Conservation (phyloP, 92 coral and sea anemone species). For the Phenganax subtilis region DNA sequence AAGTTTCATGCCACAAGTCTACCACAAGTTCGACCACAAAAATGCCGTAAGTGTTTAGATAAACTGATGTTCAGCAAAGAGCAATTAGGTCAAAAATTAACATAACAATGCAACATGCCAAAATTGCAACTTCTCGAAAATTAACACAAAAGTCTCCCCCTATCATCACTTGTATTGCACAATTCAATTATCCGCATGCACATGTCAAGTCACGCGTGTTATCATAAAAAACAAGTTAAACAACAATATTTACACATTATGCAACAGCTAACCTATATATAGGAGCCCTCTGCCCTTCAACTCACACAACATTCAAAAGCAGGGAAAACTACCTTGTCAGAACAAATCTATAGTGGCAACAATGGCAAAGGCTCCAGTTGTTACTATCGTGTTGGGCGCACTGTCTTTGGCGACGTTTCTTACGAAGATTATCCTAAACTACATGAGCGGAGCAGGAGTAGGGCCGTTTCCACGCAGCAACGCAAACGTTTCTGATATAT, state of each 20-base stretch:
- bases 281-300: not conserved
- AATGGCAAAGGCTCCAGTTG: not conserved
- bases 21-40: too few relatives aligned
- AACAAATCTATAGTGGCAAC: too few relatives aligned
- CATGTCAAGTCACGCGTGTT: conserved; percentile 4
- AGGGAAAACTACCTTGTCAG: not conserved
- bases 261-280: not conserved
- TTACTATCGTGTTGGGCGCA: not conserved
- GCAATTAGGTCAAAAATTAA: too few relatives aligned
- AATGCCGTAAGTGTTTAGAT: too few relatives aligned
- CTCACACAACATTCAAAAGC: not conserved
- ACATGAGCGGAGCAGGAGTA: not conserved
- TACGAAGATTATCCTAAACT: conserved; percentile 3
- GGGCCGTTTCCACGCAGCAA: conserved; percentile 1
- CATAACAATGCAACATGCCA: too few relatives aligned
- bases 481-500: not conserved
- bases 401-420: conserved; percentile 14
- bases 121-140: too few relatives aligned
- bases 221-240: not conserved
- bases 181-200: not conserved
- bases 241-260: not conserved
- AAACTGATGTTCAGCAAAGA: too few relatives aligned
- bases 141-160: too few relatives aligned
- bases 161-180: not conserved
- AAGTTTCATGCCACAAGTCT: too few relatives aligned